Evolutionary conservation across 92 coral and sea anemone genomes (phyloP), one percentile per base, ranked within the genome.

Genomic region (Porites rus): DNA sequence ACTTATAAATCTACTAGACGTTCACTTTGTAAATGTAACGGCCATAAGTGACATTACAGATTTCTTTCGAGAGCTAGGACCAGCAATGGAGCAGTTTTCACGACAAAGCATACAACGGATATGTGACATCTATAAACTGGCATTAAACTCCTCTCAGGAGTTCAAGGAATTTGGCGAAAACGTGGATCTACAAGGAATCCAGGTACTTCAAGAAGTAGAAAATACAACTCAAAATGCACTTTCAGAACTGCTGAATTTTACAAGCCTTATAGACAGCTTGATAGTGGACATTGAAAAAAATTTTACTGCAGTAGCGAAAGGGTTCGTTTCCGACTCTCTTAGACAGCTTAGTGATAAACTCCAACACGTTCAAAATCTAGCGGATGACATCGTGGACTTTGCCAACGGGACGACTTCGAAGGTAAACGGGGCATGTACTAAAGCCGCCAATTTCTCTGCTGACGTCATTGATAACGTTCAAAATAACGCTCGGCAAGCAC

Each of bases 11-110:
- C 60, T 88, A 13, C 78, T 97, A 2, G 93, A 94, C 71, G 63
- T 64, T 28, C 90, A 94, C 11, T 92, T 88, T 82, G 80, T 83
- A 52, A 93, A 95, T 74, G 88, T 95, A 17, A 56, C 94, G n/a
- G 94, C 93, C 67, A 95, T 97, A 43, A 93, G 96, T 62, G 98
- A 97, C 51, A 88, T 96, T 10, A 85, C 99, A 9, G 95, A 93
- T 71, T 97, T 97, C 68, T 88, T 97, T 84, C 86, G 93, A 25
- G 92, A 93, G 65, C 89, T 93, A 21, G 99, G 94, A 8, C 92
- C 91, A 53, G 83, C 89, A 60, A 77, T 86, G 60, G 80, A 85
- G 28, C 87, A 56, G 11, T 97, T 93, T 72, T 91, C 98, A 13
- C 70, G 88, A 61, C 85, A 89, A 28, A 90, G 92, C 17, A 89